These are phyloP conservation scores for Microtus montanus DNA, from an alignment of 2,113 vertebrate genomes.

Conservation along the genomic window DNA sequence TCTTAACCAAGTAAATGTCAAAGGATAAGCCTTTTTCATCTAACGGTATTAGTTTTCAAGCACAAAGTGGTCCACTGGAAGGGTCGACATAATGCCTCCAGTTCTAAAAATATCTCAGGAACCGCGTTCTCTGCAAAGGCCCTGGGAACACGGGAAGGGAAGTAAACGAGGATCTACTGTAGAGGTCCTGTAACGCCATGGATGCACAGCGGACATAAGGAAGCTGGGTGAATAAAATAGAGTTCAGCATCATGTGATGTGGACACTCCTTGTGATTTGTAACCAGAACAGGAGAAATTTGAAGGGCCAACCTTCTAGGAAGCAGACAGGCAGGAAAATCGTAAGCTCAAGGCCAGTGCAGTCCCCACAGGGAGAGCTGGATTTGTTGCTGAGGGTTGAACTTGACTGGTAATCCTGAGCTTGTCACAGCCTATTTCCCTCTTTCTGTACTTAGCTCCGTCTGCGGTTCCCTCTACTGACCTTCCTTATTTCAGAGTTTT, in stretches of 20 bases:
- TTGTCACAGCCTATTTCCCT: not conserved
- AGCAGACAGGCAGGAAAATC: not conserved
- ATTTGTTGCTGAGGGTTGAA: not conserved
- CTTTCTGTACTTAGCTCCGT: not conserved
- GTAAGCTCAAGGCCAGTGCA: not conserved
- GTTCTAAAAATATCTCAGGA: not conserved
- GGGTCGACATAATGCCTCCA: not conserved
- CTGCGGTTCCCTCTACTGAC: not conserved
- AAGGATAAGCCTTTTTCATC: not conserved
- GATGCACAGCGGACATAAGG: not conserved
- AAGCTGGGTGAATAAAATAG: not conserved
- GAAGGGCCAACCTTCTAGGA: not conserved
- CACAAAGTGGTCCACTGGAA: not conserved
- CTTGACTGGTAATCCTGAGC: not conserved
- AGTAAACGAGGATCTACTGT: not conserved
- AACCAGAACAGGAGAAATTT: not conserved
- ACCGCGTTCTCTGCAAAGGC: accelerated
- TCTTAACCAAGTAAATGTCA: conserved; percentile 50
- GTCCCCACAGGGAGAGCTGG: not conserved
- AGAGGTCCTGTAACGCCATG: not conserved
- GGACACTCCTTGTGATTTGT: not conserved
- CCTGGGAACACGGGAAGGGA: not conserved
- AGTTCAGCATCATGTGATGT: not conserved
- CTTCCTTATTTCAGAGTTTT: not conserved
- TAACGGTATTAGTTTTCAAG: conserved; percentile 45